These are phyloP conservation scores for Serinus canaria DNA, from an alignment of 2,113 vertebrate genomes.

Conservation along the genomic window DNA sequence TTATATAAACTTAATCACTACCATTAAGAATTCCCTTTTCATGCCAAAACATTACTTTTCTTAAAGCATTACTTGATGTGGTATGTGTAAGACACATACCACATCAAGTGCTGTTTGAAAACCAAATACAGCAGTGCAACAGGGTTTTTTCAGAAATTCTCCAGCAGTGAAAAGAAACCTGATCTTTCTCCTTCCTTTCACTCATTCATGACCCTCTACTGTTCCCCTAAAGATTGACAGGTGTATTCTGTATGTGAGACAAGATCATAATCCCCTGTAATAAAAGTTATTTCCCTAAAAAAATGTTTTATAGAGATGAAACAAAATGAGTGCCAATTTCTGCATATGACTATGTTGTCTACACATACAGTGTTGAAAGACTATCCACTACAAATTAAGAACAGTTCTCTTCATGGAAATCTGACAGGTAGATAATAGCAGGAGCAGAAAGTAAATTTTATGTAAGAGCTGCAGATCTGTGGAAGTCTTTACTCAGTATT, in stretches of 20 bases:
- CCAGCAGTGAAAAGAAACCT: not conserved
- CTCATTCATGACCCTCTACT: not conserved
- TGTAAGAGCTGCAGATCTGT: not conserved
- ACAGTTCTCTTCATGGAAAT: not conserved
- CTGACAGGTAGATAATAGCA: not conserved
- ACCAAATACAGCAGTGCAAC: not conserved
- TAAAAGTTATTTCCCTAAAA: conserved; percentile 16
- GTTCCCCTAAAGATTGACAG: not conserved
- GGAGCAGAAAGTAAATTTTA: not conserved
- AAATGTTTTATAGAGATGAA: not conserved
- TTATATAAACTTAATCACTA: conserved; percentile 30
- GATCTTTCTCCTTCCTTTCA: not conserved
- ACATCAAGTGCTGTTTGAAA: conserved; percentile 43
- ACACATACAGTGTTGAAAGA: not conserved
- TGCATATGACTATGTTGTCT: not conserved
- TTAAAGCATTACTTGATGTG: not conserved
- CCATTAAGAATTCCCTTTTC: not conserved
- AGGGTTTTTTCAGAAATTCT: not conserved
- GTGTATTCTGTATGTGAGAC: not conserved
- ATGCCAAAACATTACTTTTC: conserved; percentile 8
- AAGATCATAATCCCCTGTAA: not conserved
- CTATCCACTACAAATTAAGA: not conserved
- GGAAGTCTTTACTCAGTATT: not conserved
- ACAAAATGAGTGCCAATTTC: not conserved
- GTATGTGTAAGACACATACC: not conserved